Base-by-base conservation (phyloP, 2,113 vertebrate genomes). In the Hyperopisus bebe region DNA sequence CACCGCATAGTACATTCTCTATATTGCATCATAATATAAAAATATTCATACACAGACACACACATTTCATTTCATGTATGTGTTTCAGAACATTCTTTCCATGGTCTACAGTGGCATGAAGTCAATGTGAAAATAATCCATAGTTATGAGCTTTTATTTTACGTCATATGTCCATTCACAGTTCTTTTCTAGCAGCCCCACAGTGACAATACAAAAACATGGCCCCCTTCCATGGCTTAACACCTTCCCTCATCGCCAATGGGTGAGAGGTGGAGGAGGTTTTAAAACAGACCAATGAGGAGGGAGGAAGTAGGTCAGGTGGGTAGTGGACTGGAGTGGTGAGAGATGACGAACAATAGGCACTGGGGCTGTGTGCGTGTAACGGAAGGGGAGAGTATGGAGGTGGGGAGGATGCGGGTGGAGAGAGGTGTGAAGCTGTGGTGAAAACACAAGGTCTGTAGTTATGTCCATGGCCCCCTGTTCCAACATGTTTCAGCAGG, bases 21-120 rank as follows among this genome's bases (percentile, higher is more conserved):
- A 94, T 95, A 96, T 96, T 96, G 95, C 96, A 96, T 96, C 93
- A 92, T 94, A 92, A 94, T 96, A 96, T 95, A 96, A 96, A 96
- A 96, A 96, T 96, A 96, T 94, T 96, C 95, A 95, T 93, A 95
- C 94, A 92, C 85, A 87, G 48, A n/a, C 85, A 87, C 85, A 86
- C n/a, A 53, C 85, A 87, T 87, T 19, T 55, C 10, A 31, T 44
- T 88, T 39, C 19, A 39, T 39, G 55, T 46, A 42, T 94, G 35
- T 90, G 91, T 94, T 92, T 93, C 87, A 94, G 95, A 95, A 96
- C 94, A 95, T 95, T 95, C 93, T 93, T 94, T 93, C 91, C 89
- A 87, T 95, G 95, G 95, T 96, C 94, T 96, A 95, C 95, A 94
- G 94, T 95, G 95, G 95, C 95, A 95, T 94, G 94, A 96, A 94